Percentiles rank a stretch among this genome's conserved stretches.
Conservation (phyloP, 2,888 invertebrate genomes). For the Agrenia bidenticulata region DNA sequence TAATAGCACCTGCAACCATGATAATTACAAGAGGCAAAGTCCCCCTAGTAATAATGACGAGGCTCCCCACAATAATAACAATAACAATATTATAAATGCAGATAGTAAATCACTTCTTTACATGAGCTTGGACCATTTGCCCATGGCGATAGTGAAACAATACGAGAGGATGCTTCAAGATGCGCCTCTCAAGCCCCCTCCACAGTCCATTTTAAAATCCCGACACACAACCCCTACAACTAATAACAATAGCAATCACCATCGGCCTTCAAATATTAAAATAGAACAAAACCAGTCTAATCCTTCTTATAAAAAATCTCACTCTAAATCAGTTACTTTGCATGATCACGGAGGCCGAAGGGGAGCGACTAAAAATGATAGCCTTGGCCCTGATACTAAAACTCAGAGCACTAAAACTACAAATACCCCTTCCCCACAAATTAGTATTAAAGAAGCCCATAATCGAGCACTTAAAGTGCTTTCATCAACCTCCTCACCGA, state of each 20-base stretch:
- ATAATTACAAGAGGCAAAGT: conserved; percentile 11
- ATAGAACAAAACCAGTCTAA: conserved; percentile 3
- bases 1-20: conserved; percentile 9
- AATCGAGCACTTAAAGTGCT: conserved; percentile 30
- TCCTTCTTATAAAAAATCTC: not conserved
- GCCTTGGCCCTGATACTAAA: too few species aligned
- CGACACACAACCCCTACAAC: not conserved
- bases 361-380: not conserved
- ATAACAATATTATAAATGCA: conserved; percentile 30
- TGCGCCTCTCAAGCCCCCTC: conserved; percentile 17
- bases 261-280: conserved; percentile 8
- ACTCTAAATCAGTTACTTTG: conserved; percentile 17
- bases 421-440: conserved; percentile 2
- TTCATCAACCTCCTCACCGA: conserved; percentile 11
- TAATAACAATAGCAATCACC: conserved; percentile 11
- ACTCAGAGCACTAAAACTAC: not conserved
- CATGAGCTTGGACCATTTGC: conserved; percentile 52
- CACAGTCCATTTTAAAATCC: conserved; percentile 14
- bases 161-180: conserved; percentile 52
- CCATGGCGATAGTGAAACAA: conserved; percentile 51
- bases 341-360: not conserved
- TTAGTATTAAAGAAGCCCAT: conserved; percentile 34
- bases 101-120: conserved; percentile 52
- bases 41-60: not conserved
- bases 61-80: conserved; percentile 18